Evolutionary conservation across 2,113 vertebrate genomes (phyloP).

Genomic region (Notechis scutatus): DNA sequence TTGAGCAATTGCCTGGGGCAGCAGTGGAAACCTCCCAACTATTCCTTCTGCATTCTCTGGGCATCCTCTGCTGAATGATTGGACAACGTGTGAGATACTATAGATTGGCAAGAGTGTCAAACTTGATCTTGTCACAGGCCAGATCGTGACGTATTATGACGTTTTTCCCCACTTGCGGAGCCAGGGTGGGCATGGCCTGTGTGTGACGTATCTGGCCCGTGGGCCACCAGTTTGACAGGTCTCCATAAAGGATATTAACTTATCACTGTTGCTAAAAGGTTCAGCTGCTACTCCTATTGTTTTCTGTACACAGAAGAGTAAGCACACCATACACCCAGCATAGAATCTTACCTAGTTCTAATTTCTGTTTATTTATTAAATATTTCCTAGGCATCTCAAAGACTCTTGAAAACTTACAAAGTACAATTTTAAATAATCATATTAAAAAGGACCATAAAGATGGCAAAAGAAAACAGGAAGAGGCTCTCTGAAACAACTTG

Average conservation of each 20-base stretch:
- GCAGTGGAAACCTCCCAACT: background rate
- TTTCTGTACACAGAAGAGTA: background rate
- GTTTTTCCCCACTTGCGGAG: too few species aligned
- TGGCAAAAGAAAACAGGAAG: background rate
- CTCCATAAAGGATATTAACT: background rate
- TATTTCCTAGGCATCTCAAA: background rate
- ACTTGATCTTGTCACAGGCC: too few species aligned
- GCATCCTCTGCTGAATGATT: background rate
- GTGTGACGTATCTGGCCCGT: too few species aligned
- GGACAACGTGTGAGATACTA: background rate
- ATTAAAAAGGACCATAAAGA: background rate
- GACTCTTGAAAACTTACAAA: background rate
- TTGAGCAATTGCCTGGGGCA: background rate
- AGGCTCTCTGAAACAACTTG: background rate
- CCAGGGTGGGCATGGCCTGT: too few species aligned
- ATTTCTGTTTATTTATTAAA: background rate
- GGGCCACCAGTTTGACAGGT: too few species aligned
- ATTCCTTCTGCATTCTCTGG: background rate
- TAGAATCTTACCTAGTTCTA: background rate
- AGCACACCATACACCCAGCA: background rate
- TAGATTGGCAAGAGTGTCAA: background rate
- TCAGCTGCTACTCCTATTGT: background rate
- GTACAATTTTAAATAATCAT: background rate
- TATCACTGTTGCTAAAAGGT: background rate
- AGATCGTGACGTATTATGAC: fast-evolving